Evolutionary conservation across 1,140 invertebrate genomes (phyloP).

Genomic region (Eurosta solidaginis): DNA sequence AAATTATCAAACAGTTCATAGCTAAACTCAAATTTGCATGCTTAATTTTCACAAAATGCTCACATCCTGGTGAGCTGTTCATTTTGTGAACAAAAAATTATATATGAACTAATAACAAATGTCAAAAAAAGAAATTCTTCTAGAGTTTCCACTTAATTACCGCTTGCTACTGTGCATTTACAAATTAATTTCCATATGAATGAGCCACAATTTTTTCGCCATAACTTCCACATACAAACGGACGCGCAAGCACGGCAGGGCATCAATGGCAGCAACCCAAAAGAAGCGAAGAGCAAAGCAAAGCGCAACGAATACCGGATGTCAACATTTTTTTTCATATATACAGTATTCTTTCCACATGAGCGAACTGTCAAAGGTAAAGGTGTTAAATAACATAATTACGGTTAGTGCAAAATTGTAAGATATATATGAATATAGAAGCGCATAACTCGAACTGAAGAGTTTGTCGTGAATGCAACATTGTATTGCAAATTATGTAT

Average conservation of each 20-base stretch:
- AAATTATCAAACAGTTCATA: too few species aligned
- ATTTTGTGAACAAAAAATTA: background rate
- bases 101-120: background rate
- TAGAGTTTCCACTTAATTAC: slow-evolving; percentile 19
- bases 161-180: slow-evolving; percentile 10
- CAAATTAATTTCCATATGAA: slow-evolving; percentile 10
- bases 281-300: background rate
- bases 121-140: background rate
- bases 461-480: background rate
- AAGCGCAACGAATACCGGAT: slow-evolving; percentile 8
- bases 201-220: background rate
- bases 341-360: background rate
- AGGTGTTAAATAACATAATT: slow-evolving; percentile 26
- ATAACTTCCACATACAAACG: background rate
- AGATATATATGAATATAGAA: background rate
- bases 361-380: slow-evolving; percentile 3
- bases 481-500: background rate
- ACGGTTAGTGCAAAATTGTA: slow-evolving; percentile 5
- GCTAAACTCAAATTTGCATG: background rate
- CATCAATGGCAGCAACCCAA: background rate
- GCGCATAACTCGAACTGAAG: background rate
- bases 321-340: background rate
- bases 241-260: background rate
- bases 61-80: slow-evolving; percentile 14
- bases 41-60: background rate